A percentile compares a stretch with the other conserved stretches of the same genome.
Conservation (phyloP, 2,113 vertebrate species). For the Neodontobutis hainanensis region DNA sequence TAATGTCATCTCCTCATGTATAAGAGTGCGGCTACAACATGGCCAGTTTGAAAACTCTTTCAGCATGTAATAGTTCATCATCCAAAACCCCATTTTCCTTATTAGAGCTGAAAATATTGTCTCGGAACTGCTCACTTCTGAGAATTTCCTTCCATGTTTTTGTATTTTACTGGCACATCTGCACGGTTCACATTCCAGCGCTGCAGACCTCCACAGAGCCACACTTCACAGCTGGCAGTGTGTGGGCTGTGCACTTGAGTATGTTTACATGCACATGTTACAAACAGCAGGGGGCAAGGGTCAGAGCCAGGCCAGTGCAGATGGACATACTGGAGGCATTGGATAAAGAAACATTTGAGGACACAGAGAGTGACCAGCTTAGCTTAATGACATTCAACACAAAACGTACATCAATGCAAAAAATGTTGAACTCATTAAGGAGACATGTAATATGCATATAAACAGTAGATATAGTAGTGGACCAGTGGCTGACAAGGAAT, state of each 20-base stretch:
- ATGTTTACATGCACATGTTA: background rate
- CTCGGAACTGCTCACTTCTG: background rate
- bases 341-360: conserved; percentile 5
- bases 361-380: no score
- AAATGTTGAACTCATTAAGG: no score
- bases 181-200: conserved; percentile 51
- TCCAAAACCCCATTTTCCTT: no score
- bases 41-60: conserved; percentile 1
- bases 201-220: conserved; percentile 32
- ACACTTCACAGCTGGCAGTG: conserved; percentile 46
- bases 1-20: conserved; percentile 33
- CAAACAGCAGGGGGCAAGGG: conserved; percentile 3
- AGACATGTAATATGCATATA: no score
- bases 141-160: background rate
- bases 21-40: conserved; percentile 11
- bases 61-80: background rate
- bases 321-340: background rate
- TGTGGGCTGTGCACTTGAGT: conserved; percentile 4
- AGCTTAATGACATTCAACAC: no score
- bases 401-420: no score
- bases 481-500: no score
- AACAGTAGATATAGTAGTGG: no score
- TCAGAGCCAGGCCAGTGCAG: conserved; percentile 10
- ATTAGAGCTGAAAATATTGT: background rate
- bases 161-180: conserved; percentile 17